Conservation (phyloP, 2,888 invertebrate genomes). For the Lycophotia porphyrea region DNA sequence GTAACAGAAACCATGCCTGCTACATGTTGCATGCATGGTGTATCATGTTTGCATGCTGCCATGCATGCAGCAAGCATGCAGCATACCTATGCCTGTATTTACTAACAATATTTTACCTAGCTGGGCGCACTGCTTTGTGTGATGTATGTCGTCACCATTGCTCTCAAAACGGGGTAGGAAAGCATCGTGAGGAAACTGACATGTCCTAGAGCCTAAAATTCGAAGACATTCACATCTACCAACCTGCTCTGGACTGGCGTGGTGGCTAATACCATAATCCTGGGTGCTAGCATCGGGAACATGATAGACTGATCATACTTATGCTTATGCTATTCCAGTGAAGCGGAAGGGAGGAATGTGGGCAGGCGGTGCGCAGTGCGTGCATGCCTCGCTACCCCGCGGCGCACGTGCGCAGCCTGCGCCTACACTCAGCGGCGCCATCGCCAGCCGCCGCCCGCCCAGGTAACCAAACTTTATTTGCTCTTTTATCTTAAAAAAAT, state of each 20-base stretch:
- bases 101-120: no score
- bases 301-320: not conserved
- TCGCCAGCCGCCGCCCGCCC: conserved; percentile 88
- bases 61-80: no score
- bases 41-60: no score
- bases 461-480: conserved; percentile 72
- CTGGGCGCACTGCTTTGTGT: not conserved
- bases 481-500: not conserved
- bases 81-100: no score
- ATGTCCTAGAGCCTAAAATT: not conserved
- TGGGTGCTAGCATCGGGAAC: not conserved
- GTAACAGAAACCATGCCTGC: no score
- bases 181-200: not conserved
- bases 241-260: not conserved
- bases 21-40: no score
- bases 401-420: conserved; percentile 85
- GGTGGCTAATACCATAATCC: not conserved
- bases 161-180: not conserved
- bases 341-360: conserved; percentile 86
- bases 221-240: not conserved
- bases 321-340: conserved; percentile 75
- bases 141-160: not conserved
- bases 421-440: conserved; percentile 88
- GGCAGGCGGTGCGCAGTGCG: conserved; percentile 90
- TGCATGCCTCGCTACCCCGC: conserved; percentile 88